These are phyloP conservation scores for Gortyna flavago DNA, from an alignment of 2,888 invertebrate species.

Conservation along the genomic window DNA sequence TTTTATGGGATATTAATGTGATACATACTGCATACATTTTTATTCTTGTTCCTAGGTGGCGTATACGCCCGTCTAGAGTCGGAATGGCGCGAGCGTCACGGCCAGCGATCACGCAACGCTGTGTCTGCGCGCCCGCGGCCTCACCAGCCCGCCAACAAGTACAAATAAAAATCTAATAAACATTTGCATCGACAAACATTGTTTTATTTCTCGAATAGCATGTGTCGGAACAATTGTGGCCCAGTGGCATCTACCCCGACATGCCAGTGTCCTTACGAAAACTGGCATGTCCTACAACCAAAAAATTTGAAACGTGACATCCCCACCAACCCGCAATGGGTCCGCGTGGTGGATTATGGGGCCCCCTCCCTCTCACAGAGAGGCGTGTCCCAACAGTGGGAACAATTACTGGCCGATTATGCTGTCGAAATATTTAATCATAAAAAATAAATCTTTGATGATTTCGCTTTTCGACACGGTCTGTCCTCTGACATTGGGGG, in stretches of 20 bases:
- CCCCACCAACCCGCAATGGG: no score
- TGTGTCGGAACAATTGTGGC: not conserved
- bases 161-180: slow-evolving; percentile 71
- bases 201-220: not conserved
- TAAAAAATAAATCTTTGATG: no score
- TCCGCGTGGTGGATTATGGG: not conserved
- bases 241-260: not conserved
- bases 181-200: slow-evolving; percentile 2
- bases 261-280: not conserved
- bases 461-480: no score
- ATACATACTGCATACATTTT: not conserved
- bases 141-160: slow-evolving; percentile 72
- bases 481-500: no score
- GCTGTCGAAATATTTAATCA: no score
- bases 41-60: slow-evolving; percentile 90
- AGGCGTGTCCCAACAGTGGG: not conserved
- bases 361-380: no score
- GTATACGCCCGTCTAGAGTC: slow-evolving; percentile 93
- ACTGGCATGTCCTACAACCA: not conserved
- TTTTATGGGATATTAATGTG: not conserved
- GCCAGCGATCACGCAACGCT: slow-evolving; percentile 72
- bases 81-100: slow-evolving; percentile 93
- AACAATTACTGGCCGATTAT: not conserved
- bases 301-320: no score
- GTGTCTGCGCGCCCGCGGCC: slow-evolving; percentile 72